These are phyloP conservation scores for Cossypha caffra DNA, from an alignment of 2,797 vertebrate genomes.

Conservation along the genomic window DNA sequence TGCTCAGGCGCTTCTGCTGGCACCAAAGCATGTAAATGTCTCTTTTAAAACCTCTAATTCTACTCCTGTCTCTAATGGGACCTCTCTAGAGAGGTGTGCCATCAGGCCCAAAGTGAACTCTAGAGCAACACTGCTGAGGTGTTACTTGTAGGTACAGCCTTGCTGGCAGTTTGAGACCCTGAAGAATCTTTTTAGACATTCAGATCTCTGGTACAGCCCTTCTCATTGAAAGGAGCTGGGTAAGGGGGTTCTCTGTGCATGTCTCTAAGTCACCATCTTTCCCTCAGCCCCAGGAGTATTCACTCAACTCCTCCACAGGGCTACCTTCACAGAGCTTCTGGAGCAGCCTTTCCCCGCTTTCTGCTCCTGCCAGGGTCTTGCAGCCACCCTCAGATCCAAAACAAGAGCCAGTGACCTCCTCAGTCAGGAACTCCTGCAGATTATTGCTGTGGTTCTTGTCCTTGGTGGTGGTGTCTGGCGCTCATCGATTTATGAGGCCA, in stretches of 20 bases:
- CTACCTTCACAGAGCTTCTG: background rate
- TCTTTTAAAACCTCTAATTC: background rate
- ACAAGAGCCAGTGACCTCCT: background rate
- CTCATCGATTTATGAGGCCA: background rate
- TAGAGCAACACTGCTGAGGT: background rate
- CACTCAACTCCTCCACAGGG: background rate
- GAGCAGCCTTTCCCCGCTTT: background rate
- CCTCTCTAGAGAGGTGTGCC: background rate
- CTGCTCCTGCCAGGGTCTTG: background rate
- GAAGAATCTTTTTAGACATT: fast-evolving
- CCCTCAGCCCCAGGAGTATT: background rate
- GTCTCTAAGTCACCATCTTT: background rate
- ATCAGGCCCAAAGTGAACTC: background rate
- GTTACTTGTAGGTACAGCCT: background rate
- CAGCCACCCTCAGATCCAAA: background rate
- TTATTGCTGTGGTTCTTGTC: background rate
- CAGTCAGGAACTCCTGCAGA: background rate
- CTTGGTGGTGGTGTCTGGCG: background rate
- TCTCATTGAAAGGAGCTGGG: background rate
- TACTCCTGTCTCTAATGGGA: background rate
- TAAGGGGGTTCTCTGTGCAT: background rate
- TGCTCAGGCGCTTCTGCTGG: background rate
- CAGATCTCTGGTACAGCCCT: background rate
- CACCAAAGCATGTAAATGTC: background rate
- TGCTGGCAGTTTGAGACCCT: background rate